A percentile compares a stretch with the other conserved stretches of the same genome.
These are phyloP conservation scores for Sisor rabdophorus DNA, from an alignment of 2,113 vertebrate genomes.

Conservation along the genomic window DNA sequence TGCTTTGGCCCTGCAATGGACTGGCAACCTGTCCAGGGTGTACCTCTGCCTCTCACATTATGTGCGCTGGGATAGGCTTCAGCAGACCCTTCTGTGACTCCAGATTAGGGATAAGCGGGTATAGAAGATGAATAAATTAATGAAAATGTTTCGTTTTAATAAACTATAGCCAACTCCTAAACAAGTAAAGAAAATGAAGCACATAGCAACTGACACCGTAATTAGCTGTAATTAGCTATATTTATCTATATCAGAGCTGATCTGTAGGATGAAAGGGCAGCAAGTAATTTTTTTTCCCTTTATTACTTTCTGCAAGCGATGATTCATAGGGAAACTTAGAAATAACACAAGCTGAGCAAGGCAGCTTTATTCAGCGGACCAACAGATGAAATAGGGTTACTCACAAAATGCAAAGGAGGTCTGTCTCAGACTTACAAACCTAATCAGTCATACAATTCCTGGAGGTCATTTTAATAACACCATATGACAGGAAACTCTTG, in stretches of 20 bases:
- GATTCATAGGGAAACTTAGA: slow-evolving; percentile 66
- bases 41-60: no score
- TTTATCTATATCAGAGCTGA: slow-evolving; percentile 17
- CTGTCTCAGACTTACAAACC: slow-evolving; percentile 67
- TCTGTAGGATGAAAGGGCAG: slow-evolving; percentile 56
- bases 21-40: no score
- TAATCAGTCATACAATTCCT: slow-evolving; percentile 61
- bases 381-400: slow-evolving; percentile 65
- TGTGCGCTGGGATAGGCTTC: no score
- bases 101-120: no score
- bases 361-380: slow-evolving; percentile 51
- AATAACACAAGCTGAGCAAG: slow-evolving; percentile 59
- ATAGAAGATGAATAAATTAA: no score
- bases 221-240: slow-evolving; percentile 26
- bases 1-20: no score
- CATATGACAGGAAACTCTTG: slow-evolving; percentile 54
- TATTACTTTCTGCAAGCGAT: slow-evolving; percentile 58
- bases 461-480: slow-evolving; percentile 64
- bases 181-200: slow-evolving; percentile 5
- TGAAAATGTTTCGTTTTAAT: neutral
- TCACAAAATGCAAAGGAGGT: slow-evolving; percentile 60
- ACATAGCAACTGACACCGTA: slow-evolving; percentile 5
- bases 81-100: no score
- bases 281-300: slow-evolving; percentile 62
- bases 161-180: slow-evolving; percentile 13